phyloP scores from a whole-genome alignment of 2,888 invertebrate species.

The Sepiola atlantica region DNA sequence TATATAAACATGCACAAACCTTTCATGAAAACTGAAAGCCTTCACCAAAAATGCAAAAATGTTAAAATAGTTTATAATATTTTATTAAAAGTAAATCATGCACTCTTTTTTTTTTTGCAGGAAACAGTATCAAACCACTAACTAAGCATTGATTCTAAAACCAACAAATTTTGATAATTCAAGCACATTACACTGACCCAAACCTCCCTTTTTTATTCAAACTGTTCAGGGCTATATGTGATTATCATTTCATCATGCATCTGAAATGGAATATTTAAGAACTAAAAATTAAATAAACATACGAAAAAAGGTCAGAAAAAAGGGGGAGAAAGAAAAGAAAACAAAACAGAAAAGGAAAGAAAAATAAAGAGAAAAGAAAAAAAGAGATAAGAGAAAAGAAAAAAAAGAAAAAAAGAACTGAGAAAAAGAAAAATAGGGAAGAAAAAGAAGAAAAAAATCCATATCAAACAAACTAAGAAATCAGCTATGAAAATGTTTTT shows the following conservation, averaged over 20 bases:
- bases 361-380: too few species aligned
- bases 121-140: not conserved
- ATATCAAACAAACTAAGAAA: slow-evolving; percentile 8
- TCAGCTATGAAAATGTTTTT: not conserved
- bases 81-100: not conserved
- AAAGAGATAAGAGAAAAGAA: too few species aligned
- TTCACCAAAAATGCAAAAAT: not conserved
- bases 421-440: too few species aligned
- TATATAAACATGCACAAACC: too few species aligned
- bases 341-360: too few species aligned
- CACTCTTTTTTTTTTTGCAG: not conserved
- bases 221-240: not conserved
- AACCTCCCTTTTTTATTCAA: not conserved
- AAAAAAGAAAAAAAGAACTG: too few species aligned
- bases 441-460: too few species aligned
- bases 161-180: not conserved
- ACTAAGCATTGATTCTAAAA: not conserved
- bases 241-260: not conserved
- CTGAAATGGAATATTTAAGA: not conserved
- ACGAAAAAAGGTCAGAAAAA: too few species aligned
- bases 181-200: not conserved
- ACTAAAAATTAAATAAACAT: too few species aligned
- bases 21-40: too few species aligned
- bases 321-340: too few species aligned
- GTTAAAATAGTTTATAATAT: not conserved